phyloP scores from a whole-genome alignment of 2,888 invertebrate species.

The Eretmocerus hayati region DNA sequence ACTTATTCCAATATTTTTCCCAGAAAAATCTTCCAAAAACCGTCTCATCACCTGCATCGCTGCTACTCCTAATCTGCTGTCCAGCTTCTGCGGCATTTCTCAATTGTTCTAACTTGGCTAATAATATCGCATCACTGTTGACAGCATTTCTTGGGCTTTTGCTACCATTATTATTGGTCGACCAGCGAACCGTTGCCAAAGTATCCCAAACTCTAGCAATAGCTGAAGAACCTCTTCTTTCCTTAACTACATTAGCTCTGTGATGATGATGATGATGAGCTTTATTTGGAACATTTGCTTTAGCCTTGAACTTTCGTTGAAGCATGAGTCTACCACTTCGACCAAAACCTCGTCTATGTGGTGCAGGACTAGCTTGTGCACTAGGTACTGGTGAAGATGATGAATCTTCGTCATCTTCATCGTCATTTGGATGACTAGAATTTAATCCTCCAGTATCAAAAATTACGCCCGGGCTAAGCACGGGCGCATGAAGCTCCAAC shows the following conservation, averaged over 20 bases:
- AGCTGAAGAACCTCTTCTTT: conserved; percentile 24
- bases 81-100: conserved; percentile 3
- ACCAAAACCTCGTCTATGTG: background rate
- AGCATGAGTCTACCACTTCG: conserved; percentile 9
- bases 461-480: conserved; percentile 1
- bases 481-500: conserved; percentile 16
- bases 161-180: conserved; percentile 3
- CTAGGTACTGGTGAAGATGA: background rate
- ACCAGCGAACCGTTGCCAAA: conserved; percentile 30
- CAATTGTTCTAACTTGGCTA: conserved; percentile 21
- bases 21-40: no score
- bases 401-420: conserved; percentile 9
- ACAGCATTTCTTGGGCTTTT: conserved; percentile 1
- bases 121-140: conserved; percentile 26
- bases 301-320: conserved; percentile 22
- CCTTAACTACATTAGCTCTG: background rate
- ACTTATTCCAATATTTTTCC: no score
- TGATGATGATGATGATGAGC: conserved; percentile 3
- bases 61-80: no score
- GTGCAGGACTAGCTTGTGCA: no score
- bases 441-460: background rate
- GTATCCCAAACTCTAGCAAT: conserved; percentile 39
- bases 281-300: conserved; percentile 4
- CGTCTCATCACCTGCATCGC: no score
- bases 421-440: conserved; percentile 1